Evolutionary conservation across 2,113 vertebrate species (phyloP), one percentile per base, ranked within the genome.

Genomic region (Pseudorectes ferrugineus): DNA sequence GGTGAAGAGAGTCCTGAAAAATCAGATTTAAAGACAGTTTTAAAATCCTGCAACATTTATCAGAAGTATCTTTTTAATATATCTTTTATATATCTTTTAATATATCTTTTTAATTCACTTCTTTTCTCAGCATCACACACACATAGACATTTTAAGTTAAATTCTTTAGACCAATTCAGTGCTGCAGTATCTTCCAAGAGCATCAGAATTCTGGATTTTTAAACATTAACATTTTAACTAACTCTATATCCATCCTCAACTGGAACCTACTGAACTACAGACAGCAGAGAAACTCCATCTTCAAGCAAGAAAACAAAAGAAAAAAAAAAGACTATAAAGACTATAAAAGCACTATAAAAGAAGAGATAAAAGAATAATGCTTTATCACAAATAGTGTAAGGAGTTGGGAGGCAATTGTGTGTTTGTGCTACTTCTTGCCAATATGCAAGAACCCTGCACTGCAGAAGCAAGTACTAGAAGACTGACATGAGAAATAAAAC

Each of bases 1-100:
- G 0, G 99, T 99, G 97, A 99, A 99, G 86, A 99, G 98, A 79
- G 98, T 99, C 97, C 99, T 99, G 98, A 71, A 96, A 98, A 92
- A 92, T 28, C 29, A 95, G 62, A 97, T 76, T 85, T 82, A 77
- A 91, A 74, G 84, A 97, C 23, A 63, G 36, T 63, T 83, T 92
- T 85, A 80, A 93, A 88, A 93, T 90, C 29, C 35, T 59, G 28
- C 19, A 82, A 20, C 25, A 62, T 54, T 62, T 61, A 70, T 36
- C 22, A 80, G 45, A 93, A 74, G 12, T 12, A 40, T 29, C 12
- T 55, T 80, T 89, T 91, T 55, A 13, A 52, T 71, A 38, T 38
- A 38, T 38, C 36, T 38, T 38, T 38, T 38, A 38, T 38, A 38
- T 38, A 38, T 38, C 36, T 38, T 38, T 38, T 38, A 38, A 38